phyloP scores from a whole-genome alignment of 1,140 invertebrate species.

The Nasonia giraulti region DNA sequence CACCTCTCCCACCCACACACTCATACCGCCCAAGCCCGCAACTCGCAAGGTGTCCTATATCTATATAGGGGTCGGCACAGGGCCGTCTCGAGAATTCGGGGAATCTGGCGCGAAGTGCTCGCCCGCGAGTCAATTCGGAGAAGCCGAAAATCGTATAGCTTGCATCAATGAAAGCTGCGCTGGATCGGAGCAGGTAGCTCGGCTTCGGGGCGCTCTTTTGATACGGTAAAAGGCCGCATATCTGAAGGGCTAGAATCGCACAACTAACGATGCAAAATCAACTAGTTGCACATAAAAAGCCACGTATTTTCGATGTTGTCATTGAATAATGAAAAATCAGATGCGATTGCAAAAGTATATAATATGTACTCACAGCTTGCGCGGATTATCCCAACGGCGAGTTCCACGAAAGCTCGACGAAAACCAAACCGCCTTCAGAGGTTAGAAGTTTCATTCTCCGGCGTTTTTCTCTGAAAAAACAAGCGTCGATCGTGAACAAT shows the following conservation, averaged over 20 bases:
- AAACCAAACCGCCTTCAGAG: too few species aligned
- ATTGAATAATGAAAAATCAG: too few species aligned
- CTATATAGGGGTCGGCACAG: slow-evolving; percentile 5
- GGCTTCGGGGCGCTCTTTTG: too few species aligned
- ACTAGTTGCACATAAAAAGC: too few species aligned
- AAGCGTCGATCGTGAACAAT: neutral
- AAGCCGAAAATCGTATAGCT: neutral
- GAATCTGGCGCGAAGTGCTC: neutral
- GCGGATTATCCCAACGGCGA: too few species aligned
- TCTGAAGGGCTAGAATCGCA: neutral
- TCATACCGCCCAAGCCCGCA: slow-evolving; percentile 26
- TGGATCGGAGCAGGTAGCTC: neutral
- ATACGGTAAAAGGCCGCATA: too few species aligned
- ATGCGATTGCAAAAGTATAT: too few species aligned
- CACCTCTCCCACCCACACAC: slow-evolving; percentile 13
- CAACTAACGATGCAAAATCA: neutral
- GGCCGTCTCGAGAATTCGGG: neutral
- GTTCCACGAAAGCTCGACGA: too few species aligned
- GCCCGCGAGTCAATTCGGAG: neutral
- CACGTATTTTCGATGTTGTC: too few species aligned
- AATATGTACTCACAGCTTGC: too few species aligned
- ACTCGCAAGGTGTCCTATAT: neutral
- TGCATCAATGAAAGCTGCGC: neutral
- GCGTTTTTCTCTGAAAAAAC: too few species aligned
- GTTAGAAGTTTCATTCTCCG: too few species aligned